These are phyloP conservation scores for Bucco capensis DNA, from an alignment of 2,113 vertebrate genomes.

Conservation along the genomic window DNA sequence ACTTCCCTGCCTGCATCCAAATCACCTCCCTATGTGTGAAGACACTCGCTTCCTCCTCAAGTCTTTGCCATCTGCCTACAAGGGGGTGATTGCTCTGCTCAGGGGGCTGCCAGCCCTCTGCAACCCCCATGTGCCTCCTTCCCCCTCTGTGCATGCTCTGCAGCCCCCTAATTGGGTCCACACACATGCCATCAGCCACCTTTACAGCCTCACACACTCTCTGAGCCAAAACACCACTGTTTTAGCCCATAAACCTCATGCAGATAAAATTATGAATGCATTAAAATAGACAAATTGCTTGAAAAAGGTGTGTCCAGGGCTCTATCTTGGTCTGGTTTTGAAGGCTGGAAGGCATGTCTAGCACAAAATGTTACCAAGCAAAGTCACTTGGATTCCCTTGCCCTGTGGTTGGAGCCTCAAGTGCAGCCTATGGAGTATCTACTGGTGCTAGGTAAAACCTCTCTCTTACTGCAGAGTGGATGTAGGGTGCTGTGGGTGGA, in stretches of 20 bases:
- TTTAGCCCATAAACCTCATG: background rate
- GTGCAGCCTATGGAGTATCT: background rate
- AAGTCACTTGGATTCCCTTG: background rate
- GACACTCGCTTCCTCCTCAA: background rate
- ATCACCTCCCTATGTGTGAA: background rate
- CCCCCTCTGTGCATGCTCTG: fast-evolving
- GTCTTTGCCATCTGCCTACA: background rate
- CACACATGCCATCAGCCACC: fast-evolving
- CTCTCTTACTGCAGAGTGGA: background rate
- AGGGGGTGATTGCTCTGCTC: background rate
- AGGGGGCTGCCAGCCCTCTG: background rate
- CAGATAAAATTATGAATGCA: background rate
- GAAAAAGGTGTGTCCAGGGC: background rate
- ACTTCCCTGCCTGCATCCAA: background rate
- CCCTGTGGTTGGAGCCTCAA: background rate
- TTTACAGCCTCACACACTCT: background rate
- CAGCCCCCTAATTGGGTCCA: background rate
- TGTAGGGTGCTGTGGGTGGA: background rate
- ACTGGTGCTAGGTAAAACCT: background rate
- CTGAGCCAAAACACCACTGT: background rate
- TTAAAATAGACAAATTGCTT: background rate
- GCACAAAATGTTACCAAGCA: background rate
- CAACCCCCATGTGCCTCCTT: background rate
- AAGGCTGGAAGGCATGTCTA: background rate
- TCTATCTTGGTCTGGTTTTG: background rate